Evolutionary conservation across 2,113 vertebrate genomes (phyloP).

Genomic region (Cheilinus undulatus): DNA sequence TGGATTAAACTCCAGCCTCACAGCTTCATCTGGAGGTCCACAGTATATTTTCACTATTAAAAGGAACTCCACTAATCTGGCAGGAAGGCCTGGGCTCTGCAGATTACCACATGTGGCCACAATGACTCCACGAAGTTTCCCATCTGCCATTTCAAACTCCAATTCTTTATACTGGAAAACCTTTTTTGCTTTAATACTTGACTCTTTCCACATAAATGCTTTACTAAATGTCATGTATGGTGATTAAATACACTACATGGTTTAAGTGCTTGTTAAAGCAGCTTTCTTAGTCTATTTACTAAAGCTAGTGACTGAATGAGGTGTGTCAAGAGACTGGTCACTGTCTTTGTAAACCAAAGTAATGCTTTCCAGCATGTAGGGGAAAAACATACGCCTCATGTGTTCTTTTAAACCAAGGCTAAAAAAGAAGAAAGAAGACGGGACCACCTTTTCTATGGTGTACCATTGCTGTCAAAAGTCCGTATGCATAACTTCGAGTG

Average conservation of each 20-base stretch:
- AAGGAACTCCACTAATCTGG: slow-evolving; percentile 25
- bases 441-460: too few species aligned
- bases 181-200: neutral
- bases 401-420: too few species aligned
- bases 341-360: too few species aligned
- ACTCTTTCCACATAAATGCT: neutral
- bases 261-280: neutral
- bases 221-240: neutral
- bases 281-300: too few species aligned
- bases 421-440: neutral
- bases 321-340: too few species aligned
- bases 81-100: slow-evolving; percentile 21
- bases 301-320: too few species aligned
- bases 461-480: too few species aligned
- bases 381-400: too few species aligned
- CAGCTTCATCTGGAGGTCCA: slow-evolving; percentile 12
- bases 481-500: too few species aligned
- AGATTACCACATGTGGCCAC: slow-evolving; percentile 39
- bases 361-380: too few species aligned
- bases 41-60: slow-evolving; percentile 23
- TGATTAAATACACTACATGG: neutral
- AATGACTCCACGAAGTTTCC: slow-evolving; percentile 4
- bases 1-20: slow-evolving; percentile 40
- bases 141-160: neutral
- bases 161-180: neutral